Evolutionary conservation across 2,113 vertebrate genomes (phyloP).

Genomic region (Gopherus evgoodei): DNA sequence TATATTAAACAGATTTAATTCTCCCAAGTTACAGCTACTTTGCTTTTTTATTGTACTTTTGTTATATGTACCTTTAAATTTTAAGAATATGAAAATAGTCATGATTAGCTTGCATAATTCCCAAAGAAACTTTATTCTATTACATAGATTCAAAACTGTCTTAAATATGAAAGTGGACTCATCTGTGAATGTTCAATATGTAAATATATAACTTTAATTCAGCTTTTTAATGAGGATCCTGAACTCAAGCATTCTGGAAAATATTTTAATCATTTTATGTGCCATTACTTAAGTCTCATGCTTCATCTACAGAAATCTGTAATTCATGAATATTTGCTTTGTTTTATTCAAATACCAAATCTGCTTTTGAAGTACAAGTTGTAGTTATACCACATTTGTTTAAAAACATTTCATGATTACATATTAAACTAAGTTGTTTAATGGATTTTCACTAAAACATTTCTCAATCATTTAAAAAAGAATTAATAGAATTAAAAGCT

Average conservation of each 20-base stretch:
- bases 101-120: not conserved
- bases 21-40: not conserved
- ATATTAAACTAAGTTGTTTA: conserved; percentile 74
- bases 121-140: not conserved
- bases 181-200: not conserved
- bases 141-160: not conserved
- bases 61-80: not conserved
- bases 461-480: conserved; percentile 42
- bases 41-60: not conserved
- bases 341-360: conserved; percentile 79
- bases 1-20: not conserved
- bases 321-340: conserved; percentile 27
- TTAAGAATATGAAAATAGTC: not conserved
- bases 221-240: not conserved
- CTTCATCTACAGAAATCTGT: conserved; percentile 5
- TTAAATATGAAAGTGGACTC: not conserved
- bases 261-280: not conserved
- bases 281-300: not conserved
- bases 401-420: conserved; percentile 74
- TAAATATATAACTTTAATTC: not conserved
- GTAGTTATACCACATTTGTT: conserved; percentile 65
- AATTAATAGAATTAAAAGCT: conserved; percentile 45
- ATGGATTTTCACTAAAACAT: conserved; percentile 51
- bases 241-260: too few relatives aligned
- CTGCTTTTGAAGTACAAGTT: conserved; percentile 74